Evolutionary conservation across 2,113 vertebrate species (phyloP), one percentile per base, ranked within the genome.

Genomic region (Zapus hudsonius): DNA sequence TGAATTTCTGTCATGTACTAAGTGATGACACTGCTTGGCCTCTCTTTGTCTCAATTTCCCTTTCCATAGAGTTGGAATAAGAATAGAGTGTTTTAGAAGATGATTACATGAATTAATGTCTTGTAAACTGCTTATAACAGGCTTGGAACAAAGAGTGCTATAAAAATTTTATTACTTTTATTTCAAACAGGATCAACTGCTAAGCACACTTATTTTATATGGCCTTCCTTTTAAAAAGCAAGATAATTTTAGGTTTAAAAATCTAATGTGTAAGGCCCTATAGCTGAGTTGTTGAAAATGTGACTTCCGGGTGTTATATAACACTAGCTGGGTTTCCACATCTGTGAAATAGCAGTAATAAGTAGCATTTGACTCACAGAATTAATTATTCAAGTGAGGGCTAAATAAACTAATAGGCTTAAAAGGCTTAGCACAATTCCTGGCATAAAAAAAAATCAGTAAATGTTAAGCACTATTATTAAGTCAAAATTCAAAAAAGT

Each of bases 401-500:
- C 79, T 85, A 80, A 64, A 87, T 87, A 94, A 92, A 81, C 40
- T 84, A 94, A 86, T 82, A 70, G 36, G 40, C 44, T 74, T 70
- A 84, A 85, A 92, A 64, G 69, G 82, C 44, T 89, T 59, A 75
- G 57, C 91, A 88, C 44, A 81, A 96, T 79, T 89, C 40, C 67
- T 94, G 91, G 52, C 63, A 87, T 66, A 93, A 42, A 89, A 69
- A 93, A 94, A 91, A n/a, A 76, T 81, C 78, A 93, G 57, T 81
- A 89, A 94, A 89, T 87, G 57, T 66, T 90, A 94, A 92, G 40
- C 38, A 57, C 81, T 82, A 42, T 88, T 82, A 87, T 70, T 89
- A 91, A 97, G 92, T 66, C 22, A 86, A 96, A 95, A 90, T 87
- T 61, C 80, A 87, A 66, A 85, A 93, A 95, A 84, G 55, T 89